A percentile compares a stretch with the other conserved stretches of the same genome.
Evolutionary conservation across 2,113 vertebrate genomes (phyloP).

Genomic region (Notothenia coriiceps): DNA sequence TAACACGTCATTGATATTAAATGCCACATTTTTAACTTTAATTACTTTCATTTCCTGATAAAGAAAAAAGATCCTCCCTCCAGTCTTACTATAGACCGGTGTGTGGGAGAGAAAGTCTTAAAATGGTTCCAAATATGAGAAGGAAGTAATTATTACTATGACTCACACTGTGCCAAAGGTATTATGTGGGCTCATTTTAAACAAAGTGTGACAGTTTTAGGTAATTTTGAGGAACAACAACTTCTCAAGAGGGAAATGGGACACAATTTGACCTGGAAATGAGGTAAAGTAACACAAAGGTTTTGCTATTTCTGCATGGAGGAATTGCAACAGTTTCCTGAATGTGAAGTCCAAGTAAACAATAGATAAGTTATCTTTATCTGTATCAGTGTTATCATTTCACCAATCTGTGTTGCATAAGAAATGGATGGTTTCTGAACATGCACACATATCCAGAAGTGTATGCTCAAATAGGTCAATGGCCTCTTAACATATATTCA

Average conservation of each 20-base stretch:
- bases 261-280: slow-evolving; percentile 22
- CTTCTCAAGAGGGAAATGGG: slow-evolving; percentile 6
- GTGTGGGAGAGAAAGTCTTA: slow-evolving; percentile 12
- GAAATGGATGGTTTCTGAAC: too few relatives aligned
- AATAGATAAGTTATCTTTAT: not conserved
- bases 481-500: not conserved
- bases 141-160: slow-evolving; percentile 16
- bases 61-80: slow-evolving; percentile 13
- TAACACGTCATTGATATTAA: slow-evolving; percentile 5
- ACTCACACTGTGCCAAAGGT: slow-evolving; percentile 37
- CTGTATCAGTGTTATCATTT: too few relatives aligned
- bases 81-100: slow-evolving; percentile 10
- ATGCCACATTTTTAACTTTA: not conserved
- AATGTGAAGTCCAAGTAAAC: not conserved
- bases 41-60: not conserved
- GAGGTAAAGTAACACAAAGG: slow-evolving; percentile 31
- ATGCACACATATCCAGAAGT: too few relatives aligned
- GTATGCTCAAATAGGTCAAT: too few relatives aligned
- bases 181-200: slow-evolving; percentile 6
- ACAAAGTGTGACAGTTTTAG: slow-evolving; percentile 19
- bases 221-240: slow-evolving; percentile 46
- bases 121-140: slow-evolving; percentile 16
- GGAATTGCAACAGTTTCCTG: not conserved
- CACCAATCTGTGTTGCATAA: too few relatives aligned
- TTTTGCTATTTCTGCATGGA: slow-evolving; percentile 9